These are phyloP conservation scores for Tachyglossus aculeatus DNA, from an alignment of 2,797 vertebrate genomes.

Conservation along the genomic window DNA sequence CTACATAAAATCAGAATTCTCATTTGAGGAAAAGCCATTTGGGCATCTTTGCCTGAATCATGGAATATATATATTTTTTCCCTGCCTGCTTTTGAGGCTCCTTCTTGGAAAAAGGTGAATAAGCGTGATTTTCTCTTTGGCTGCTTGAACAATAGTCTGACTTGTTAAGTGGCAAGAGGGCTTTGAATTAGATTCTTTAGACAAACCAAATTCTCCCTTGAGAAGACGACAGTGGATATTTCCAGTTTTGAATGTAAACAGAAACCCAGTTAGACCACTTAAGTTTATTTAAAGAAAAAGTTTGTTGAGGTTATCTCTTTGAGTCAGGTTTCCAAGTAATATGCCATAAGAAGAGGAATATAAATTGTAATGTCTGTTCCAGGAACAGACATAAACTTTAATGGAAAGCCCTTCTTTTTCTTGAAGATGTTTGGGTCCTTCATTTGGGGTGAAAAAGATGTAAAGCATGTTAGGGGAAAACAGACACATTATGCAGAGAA, in stretches of 20 bases:
- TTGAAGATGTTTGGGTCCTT: conserved; percentile 34
- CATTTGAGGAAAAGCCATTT: not conserved
- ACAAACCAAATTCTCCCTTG: not conserved
- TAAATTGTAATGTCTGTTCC: conserved; percentile 35
- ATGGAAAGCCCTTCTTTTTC: conserved; percentile 6
- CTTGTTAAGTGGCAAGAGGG: not conserved
- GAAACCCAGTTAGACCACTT: not conserved
- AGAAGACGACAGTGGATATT: not conserved
- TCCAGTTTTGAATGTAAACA: not conserved
- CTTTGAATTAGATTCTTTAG: not conserved
- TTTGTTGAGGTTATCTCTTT: conserved; percentile 2
- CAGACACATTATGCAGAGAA: not conserved
- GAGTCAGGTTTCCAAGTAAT: conserved; percentile 5
- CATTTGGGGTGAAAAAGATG: conserved; percentile 1
- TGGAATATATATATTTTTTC: not conserved
- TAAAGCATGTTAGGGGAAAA: conserved; percentile 2
- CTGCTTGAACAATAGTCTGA: not conserved
- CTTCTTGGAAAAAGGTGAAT: not conserved
- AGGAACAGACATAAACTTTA: conserved; percentile 31
- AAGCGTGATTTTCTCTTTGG: not conserved
- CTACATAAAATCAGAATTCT: too few species aligned
- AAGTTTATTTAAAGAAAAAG: conserved; percentile 23
- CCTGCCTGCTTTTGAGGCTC: not conserved
- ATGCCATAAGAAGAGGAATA: conserved; percentile 33
- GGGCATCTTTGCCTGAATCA: not conserved